Evolutionary conservation across 2,888 invertebrate species (phyloP).

Genomic region (Leptopterna dolabrata): DNA sequence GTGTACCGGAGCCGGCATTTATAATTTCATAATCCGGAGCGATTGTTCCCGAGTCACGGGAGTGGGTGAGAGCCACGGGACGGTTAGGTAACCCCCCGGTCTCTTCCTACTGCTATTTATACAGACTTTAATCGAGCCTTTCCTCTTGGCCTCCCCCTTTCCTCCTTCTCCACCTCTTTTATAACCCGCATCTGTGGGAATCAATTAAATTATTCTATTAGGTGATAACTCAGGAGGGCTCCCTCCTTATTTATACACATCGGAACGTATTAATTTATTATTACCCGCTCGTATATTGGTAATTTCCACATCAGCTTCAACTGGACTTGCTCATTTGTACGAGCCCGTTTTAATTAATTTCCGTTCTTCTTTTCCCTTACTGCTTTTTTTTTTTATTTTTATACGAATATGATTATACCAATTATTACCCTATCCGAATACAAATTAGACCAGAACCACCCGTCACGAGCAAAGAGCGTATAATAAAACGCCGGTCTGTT

Average conservation of each 20-base stretch:
- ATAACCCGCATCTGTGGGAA: background rate
- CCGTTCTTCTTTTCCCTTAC: background rate
- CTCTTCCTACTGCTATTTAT: slow-evolving; percentile 13
- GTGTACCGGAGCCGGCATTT: background rate
- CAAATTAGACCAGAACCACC: background rate
- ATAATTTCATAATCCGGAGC: slow-evolving; percentile 35
- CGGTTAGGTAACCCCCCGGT: slow-evolving; percentile 17
- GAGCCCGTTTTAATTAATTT: background rate
- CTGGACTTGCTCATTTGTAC: background rate
- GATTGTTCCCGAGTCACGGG: slow-evolving; percentile 21
- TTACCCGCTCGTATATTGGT: background rate
- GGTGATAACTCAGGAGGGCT: background rate
- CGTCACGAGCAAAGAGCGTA: background rate
- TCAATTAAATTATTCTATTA: slow-evolving; percentile 29
- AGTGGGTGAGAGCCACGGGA: background rate
- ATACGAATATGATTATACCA: background rate
- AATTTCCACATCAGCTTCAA: background rate
- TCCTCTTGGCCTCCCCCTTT: background rate
- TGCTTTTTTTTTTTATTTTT: background rate
- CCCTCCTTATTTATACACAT: background rate
- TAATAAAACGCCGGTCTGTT: background rate
- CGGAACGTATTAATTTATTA: background rate
- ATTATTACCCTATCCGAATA: background rate
- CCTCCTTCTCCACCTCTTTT: background rate
- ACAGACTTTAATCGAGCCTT: slow-evolving; percentile 8